These are phyloP conservation scores for Bubo blakistoni DNA, from an alignment of 2,113 vertebrate species.

Conservation along the genomic window DNA sequence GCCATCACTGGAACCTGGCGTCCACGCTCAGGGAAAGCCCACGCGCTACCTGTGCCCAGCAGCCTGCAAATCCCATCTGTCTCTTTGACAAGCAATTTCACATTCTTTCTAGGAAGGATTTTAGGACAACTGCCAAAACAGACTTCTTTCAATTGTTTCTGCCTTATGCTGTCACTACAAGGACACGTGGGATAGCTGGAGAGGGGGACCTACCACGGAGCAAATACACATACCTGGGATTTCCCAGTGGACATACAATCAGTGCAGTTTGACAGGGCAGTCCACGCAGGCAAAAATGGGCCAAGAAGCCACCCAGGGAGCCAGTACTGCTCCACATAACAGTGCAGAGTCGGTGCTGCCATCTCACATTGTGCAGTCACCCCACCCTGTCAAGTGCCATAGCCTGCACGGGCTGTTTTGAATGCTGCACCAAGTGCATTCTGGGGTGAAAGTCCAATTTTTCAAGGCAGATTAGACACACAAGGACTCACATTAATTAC, in stretches of 20 bases:
- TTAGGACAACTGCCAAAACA: conserved; percentile 1
- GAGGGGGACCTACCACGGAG: neutral
- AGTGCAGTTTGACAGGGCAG: neutral
- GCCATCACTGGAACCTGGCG: fast-evolving
- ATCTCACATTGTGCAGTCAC: fast-evolving
- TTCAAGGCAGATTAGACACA: conserved; percentile 70
- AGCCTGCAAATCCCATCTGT: neutral
- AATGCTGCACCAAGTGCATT: neutral
- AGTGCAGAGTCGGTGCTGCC: fast-evolving
- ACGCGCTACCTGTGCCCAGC: neutral
- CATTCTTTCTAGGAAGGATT: conserved; percentile 41
- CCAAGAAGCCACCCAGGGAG: neutral
- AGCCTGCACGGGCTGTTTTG: neutral
- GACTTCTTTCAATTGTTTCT: neutral
- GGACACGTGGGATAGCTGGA: neutral
- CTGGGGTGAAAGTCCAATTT: conserved; percentile 52
- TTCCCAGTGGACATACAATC: neutral
- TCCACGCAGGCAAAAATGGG: neutral
- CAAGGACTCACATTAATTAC: conserved; percentile 57
- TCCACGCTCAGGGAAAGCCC: neutral
- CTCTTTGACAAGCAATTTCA: neutral
- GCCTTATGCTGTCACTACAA: neutral
- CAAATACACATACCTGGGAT: neutral
- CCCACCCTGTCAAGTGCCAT: fast-evolving
- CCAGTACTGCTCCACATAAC: neutral